Conservation (phyloP, 2,888 invertebrate genomes). For the Notodonta ziczac region DNA sequence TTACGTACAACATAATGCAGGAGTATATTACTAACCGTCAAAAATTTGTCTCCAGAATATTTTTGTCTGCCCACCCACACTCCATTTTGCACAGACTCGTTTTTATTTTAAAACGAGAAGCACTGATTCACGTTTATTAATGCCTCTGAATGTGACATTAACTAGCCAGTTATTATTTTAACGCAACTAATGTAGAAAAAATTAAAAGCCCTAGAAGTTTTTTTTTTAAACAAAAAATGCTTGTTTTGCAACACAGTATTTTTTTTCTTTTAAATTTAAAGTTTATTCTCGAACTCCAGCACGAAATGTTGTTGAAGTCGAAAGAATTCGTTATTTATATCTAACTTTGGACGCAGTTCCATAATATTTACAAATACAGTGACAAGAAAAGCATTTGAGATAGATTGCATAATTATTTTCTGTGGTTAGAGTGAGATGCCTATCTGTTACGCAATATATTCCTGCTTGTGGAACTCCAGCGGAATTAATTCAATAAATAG, state of each 20-base stretch:
- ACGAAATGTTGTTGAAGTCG: background rate
- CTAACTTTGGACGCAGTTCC: background rate
- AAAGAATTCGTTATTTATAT: background rate
- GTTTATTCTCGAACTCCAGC: background rate
- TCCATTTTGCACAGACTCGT: constrained; percentile 27
- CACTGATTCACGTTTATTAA: constrained; percentile 41
- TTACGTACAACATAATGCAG: constrained; percentile 33
- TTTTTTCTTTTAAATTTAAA: background rate
- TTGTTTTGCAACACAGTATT: background rate
- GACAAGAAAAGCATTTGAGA: background rate
- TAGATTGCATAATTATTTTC: background rate
- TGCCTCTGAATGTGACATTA: constrained; percentile 36
- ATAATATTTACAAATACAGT: background rate
- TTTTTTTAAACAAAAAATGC: background rate
- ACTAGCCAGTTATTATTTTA: constrained; percentile 34
- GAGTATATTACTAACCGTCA: constrained; percentile 31
- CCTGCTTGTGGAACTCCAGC: too few relatives aligned
- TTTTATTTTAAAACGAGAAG: constrained; percentile 37
- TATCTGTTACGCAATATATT: background rate
- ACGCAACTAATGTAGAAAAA: constrained; percentile 10
- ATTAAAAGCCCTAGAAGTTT: constrained; percentile 12
- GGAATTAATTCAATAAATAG: too few relatives aligned
- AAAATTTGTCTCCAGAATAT: constrained; percentile 34
- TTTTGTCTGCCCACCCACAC: constrained; percentile 37
- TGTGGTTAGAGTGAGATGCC: background rate